These are phyloP conservation scores for Cynopterus brachyotis DNA, from an alignment of 2,113 vertebrate genomes.

Conservation along the genomic window DNA sequence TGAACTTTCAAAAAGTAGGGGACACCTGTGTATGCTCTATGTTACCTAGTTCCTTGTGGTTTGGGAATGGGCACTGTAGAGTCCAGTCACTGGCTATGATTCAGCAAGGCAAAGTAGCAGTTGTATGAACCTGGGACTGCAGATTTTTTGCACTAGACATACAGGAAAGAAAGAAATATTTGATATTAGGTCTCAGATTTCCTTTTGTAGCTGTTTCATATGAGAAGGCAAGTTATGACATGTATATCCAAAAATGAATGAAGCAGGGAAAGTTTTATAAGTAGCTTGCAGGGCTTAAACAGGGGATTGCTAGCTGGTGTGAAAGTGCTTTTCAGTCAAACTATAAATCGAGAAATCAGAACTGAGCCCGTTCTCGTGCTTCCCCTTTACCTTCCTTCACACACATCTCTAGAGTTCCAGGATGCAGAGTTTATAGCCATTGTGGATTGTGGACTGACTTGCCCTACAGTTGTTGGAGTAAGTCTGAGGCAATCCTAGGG, in stretches of 20 bases:
- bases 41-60: not conserved
- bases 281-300: not conserved
- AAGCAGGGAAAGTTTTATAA: not conserved
- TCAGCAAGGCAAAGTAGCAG: not conserved
- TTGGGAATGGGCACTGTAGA: not conserved
- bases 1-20: not conserved
- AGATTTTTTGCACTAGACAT: not conserved
- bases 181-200: not conserved
- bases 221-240: not conserved
- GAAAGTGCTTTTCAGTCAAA: not conserved
- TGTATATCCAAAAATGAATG: not conserved
- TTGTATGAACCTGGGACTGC: not conserved
- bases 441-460: not conserved
- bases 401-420: not conserved
- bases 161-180: not conserved
- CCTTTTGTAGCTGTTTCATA: not conserved
- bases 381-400: not conserved
- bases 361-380: not conserved
- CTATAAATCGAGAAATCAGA: not conserved
- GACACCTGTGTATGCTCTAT: fast-evolving
- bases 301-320: not conserved
- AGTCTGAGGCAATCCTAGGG: no score
- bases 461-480: not conserved
- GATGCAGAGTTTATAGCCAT: not conserved
- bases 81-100: not conserved